Base-by-base conservation (phyloP, 2,797 vertebrate species). In the Smutsia gigantea region DNA sequence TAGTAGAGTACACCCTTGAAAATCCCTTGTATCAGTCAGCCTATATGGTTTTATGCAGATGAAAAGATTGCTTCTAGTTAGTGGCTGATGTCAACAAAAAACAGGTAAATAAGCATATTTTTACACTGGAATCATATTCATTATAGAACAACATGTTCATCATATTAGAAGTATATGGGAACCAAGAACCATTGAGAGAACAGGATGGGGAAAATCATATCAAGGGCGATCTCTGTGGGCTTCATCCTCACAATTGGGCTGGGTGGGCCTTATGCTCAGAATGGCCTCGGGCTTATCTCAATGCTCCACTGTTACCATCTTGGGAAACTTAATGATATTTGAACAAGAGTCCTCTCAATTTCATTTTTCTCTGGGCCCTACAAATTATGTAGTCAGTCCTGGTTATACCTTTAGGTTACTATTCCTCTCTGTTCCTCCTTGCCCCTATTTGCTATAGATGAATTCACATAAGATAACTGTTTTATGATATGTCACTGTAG, bases 291-390 rank as follows among this genome's bases (percentile, higher is more conserved):
- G 31, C 51, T 87, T 68, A 14, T 2, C 21, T 57, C 64, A 66
- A 0, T 18, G 57, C 4, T 39, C 3, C 64, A 25, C 13, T 39
- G 17, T 87, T 51, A 79, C 7, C 23, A 5, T 57, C 17, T 75
- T 79, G 46, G 71, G 37, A 87, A 27, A 71, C 42, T 74, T 74
- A 57, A n/a, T 55, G 25, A 63, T 27, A 69, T 66, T 87, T 66
- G 2, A 61, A 87, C 5, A 19, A 83, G 9, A 17, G 8, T 1
- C 2, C 11, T 37, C 37, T 96, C 29, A 5, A 39, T 87, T 87
- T 64, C 1, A 34, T 39, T 90, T 94, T 95, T 13, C 17, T 7
- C 17, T 55, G 1, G 57, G 21, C 21, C 12, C 8, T 53, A 61
- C 59, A 90, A 90, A 94, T 92, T 18, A 61, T 37, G 2, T 53